Percentiles rank a stretch among this genome's conserved stretches.
Conservation (phyloP, 2,888 invertebrate species). For the Oeneis ivallda region DNA sequence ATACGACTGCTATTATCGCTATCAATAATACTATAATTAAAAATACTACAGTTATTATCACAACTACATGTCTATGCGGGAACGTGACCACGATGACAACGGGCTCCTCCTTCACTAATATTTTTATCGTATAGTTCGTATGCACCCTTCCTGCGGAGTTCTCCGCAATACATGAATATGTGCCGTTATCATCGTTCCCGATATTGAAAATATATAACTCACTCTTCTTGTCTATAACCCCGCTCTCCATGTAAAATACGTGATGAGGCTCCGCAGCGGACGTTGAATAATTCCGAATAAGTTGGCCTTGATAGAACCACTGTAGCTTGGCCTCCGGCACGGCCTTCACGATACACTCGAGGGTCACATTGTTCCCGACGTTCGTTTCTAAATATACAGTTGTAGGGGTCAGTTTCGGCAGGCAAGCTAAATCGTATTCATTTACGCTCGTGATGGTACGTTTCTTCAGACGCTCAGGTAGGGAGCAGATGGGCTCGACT, state of each 20-base stretch:
- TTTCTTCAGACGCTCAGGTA: slow-evolving; percentile 85
- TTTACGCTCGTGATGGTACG: slow-evolving; percentile 85
- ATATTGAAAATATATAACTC: slow-evolving; percentile 90
- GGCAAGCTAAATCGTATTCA: slow-evolving; percentile 88
- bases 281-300: slow-evolving; percentile 88
- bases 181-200: slow-evolving; percentile 90
- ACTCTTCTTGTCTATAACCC: slow-evolving; percentile 87
- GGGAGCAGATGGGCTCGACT: slow-evolving; percentile 88
- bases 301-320: slow-evolving; percentile 92
- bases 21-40: slow-evolving; percentile 84
- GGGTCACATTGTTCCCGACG: slow-evolving; percentile 90
- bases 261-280: slow-evolving; percentile 85
- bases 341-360: slow-evolving; percentile 90
- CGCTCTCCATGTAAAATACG: slow-evolving; percentile 87
- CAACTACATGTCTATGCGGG: slow-evolving; percentile 86
- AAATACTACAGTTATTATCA: slow-evolving; percentile 85
- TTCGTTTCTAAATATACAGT: slow-evolving; percentile 89
- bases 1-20: slow-evolving; percentile 84
- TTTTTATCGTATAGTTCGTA: slow-evolving; percentile 90
- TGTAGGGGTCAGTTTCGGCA: slow-evolving; percentile 89
- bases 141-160: slow-evolving; percentile 91
- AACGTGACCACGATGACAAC: slow-evolving; percentile 85
- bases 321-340: slow-evolving; percentile 90
- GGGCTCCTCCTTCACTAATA: slow-evolving; percentile 88
- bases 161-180: slow-evolving; percentile 92